A percentile compares a stretch with the other conserved stretches of the same genome.
Conservation (phyloP, 2,797 vertebrate species). For the Spinus olivaceus region DNA sequence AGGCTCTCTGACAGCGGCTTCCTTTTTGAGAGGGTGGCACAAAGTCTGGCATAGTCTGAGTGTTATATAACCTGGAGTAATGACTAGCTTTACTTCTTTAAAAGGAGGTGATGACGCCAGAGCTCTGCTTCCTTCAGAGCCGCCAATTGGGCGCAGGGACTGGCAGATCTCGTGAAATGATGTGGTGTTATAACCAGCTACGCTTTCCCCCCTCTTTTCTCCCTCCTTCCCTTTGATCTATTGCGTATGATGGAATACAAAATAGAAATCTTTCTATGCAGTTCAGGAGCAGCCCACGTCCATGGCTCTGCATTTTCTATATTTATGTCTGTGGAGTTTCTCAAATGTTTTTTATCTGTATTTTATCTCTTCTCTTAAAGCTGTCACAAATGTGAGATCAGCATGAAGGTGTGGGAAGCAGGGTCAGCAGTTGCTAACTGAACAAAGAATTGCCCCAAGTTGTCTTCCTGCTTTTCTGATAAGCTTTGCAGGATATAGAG, state of each 20-base stretch:
- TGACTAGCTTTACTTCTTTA: slow-evolving; percentile 52
- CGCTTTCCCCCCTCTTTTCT: neutral
- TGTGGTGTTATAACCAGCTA: neutral
- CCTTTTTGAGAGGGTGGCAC: slow-evolving; percentile 44
- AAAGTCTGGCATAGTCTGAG: slow-evolving; percentile 17
- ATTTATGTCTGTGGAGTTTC: neutral
- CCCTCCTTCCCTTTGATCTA: slow-evolving; percentile 8
- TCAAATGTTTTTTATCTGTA: neutral
- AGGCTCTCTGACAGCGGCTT: neutral
- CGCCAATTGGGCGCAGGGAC: neutral
- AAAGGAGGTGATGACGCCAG: slow-evolving; percentile 53
- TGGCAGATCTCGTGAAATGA: neutral
- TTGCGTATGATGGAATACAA: neutral
- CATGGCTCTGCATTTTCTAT: neutral
- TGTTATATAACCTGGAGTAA: slow-evolving; percentile 54
- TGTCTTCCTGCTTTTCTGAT: neutral
- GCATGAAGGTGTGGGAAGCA: neutral
- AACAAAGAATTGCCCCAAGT: neutral
- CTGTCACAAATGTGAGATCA: neutral
- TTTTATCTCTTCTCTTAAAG: neutral
- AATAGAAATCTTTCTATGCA: neutral
- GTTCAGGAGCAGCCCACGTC: neutral
- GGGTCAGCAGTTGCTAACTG: neutral
- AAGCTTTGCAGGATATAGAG: neutral
- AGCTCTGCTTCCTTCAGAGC: slow-evolving; percentile 16